Conservation (phyloP, 2,888 invertebrate genomes). For the Carabus problematicus region DNA sequence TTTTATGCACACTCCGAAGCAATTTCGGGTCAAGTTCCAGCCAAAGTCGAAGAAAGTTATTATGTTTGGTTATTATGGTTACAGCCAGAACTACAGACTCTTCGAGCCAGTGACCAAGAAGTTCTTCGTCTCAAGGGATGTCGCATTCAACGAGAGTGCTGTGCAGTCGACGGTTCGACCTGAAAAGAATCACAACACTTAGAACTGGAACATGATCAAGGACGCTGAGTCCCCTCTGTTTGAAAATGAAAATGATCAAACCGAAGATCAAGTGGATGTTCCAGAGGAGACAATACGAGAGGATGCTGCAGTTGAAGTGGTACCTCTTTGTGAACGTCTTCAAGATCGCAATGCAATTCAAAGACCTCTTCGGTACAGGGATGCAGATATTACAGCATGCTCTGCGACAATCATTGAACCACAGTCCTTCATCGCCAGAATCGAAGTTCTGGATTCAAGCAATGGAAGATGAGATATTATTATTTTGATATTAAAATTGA, state of each 20-base stretch:
- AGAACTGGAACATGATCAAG: background rate
- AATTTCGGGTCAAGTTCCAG: too few relatives aligned
- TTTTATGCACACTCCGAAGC: too few relatives aligned
- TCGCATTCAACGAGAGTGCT: background rate
- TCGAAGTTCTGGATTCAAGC: background rate
- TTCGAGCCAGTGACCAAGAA: slow-evolving; percentile 2
- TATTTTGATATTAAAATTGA: slow-evolving; percentile 9
- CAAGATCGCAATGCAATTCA: background rate
- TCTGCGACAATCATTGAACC: slow-evolving; percentile 3
- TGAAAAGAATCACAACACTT: background rate
- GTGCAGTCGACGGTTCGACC: background rate
- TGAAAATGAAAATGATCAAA: slow-evolving; percentile 2
- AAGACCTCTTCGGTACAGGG: slow-evolving; percentile 7
- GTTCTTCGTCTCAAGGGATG: background rate
- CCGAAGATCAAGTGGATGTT: background rate
- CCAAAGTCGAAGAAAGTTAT: too few relatives aligned
- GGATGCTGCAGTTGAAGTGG: background rate
- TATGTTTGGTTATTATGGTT: too few relatives aligned
- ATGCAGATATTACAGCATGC: background rate
- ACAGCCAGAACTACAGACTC: too few relatives aligned
- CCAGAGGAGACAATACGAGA: background rate
- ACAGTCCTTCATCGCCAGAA: background rate
- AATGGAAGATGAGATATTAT: slow-evolving; percentile 7
- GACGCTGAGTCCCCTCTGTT: background rate
- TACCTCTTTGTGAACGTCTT: background rate